These are phyloP conservation scores for Tiliacea citrago DNA, from an alignment of 2,888 invertebrate species.

Conservation along the genomic window DNA sequence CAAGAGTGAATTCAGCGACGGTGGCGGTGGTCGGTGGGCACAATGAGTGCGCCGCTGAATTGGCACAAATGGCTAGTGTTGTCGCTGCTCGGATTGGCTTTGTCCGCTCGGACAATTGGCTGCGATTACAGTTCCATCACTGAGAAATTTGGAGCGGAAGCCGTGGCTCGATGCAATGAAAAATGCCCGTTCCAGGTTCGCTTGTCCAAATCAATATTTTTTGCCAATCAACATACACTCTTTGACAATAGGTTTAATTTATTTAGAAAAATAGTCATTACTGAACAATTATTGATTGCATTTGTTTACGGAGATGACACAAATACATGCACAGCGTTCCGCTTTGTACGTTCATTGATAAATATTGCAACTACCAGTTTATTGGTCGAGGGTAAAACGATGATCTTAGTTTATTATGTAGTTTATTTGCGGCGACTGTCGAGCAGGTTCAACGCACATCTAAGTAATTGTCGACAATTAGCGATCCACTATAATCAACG, in stretches of 20 bases:
- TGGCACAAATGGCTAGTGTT: slow-evolving; percentile 90
- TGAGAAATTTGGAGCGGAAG: slow-evolving; percentile 90
- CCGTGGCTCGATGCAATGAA: slow-evolving; percentile 88
- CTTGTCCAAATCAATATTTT: slow-evolving; percentile 44
- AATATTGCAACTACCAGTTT: slow-evolving; percentile 70
- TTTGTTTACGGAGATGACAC: slow-evolving; percentile 43
- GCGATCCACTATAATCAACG: slow-evolving; percentile 83
- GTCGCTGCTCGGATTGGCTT: slow-evolving; percentile 90
- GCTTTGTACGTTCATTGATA: slow-evolving; percentile 71
- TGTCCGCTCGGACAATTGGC: slow-evolving; percentile 90
- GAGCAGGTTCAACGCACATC: slow-evolving; percentile 88
- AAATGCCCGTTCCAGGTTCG: slow-evolving; percentile 90
- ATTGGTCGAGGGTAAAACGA: slow-evolving; percentile 69
- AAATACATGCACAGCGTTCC: slow-evolving; percentile 40
- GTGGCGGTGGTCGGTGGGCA: slow-evolving; percentile 76
- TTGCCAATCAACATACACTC: slow-evolving; percentile 14
- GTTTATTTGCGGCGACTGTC: slow-evolving; percentile 78
- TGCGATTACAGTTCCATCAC: slow-evolving; percentile 90
- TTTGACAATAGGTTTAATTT: neutral
- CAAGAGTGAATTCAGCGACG: slow-evolving; percentile 76
- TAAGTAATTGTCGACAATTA: slow-evolving; percentile 89
- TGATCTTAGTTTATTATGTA: slow-evolving; percentile 67
- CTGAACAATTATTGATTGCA: slow-evolving; percentile 13
- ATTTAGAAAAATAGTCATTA: neutral
- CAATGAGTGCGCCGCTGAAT: slow-evolving; percentile 88